Conservation (phyloP, 2,797 vertebrate genomes). For the Varecia variegata region DNA sequence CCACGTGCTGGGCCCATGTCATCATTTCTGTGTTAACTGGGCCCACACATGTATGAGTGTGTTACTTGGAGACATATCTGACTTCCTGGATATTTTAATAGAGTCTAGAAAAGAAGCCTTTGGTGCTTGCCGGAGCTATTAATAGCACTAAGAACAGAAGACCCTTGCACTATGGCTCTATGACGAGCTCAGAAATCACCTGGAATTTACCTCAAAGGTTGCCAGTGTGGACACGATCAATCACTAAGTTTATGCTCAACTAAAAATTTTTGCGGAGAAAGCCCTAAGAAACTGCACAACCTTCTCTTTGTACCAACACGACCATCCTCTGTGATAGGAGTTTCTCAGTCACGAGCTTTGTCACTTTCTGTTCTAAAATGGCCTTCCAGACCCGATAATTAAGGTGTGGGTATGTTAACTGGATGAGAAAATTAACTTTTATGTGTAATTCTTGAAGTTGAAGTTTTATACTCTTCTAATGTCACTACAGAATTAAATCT, state of each 20-base stretch:
- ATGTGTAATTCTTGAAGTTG: background rate
- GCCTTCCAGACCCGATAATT: background rate
- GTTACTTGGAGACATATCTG: too few relatives aligned
- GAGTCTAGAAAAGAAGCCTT: background rate
- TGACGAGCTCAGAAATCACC: background rate
- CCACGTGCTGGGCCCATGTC: background rate
- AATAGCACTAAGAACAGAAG: background rate
- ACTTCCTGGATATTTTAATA: background rate
- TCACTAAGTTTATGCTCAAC: background rate
- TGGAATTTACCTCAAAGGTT: background rate
- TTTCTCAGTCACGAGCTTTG: background rate
- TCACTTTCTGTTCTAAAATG: background rate
- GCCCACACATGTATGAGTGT: fast-evolving
- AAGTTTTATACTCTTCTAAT: background rate
- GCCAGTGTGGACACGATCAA: background rate
- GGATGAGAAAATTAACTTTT: background rate
- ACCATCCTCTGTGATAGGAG: fast-evolving
- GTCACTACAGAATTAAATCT: background rate
- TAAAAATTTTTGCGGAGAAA: background rate
- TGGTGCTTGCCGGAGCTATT: too few relatives aligned
- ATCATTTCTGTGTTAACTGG: background rate
- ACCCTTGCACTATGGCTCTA: background rate
- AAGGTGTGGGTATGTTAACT: background rate
- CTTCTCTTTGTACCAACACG: background rate
- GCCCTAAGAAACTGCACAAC: background rate